Evolutionary conservation across 37 sponge, comb jelly and placozoan species (phyloP).

Genomic region (Tethya wilhelma): DNA sequence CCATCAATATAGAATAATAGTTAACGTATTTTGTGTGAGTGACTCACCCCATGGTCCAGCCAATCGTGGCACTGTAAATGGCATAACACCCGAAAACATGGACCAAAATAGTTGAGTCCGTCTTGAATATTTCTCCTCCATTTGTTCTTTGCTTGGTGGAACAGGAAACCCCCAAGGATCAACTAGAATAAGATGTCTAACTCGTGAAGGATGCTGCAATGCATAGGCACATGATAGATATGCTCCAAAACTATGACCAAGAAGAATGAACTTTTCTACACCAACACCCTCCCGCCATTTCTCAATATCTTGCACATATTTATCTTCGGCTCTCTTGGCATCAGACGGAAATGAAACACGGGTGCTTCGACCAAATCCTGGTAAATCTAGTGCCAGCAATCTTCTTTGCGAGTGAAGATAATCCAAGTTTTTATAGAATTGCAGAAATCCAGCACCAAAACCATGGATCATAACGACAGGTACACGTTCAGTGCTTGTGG

Average conservation of each 20-base stretch:
- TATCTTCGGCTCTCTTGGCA: slow-evolving; percentile 60
- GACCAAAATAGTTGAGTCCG: not conserved
- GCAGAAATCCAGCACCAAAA: slow-evolving; percentile 84
- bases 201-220: slow-evolving; percentile 70
- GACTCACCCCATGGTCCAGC: slow-evolving; percentile 86
- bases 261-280: slow-evolving; percentile 77
- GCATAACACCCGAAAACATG: slow-evolving; percentile 49
- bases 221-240: slow-evolving; percentile 84
- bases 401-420: slow-evolving; percentile 39
- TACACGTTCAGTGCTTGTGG: not conserved
- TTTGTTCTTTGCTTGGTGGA: slow-evolving; percentile 6
- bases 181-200: slow-evolving; percentile 87
- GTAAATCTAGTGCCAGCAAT: slow-evolving; percentile 85
- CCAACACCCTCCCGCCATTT: slow-evolving; percentile 79
- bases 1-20: not conserved
- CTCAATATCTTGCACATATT: slow-evolving; percentile 78
- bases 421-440: slow-evolving; percentile 86
- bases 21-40: not conserved
- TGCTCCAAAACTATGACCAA: slow-evolving; percentile 97
- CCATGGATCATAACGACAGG: slow-evolving; percentile 95
- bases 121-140: slow-evolving; percentile 13
- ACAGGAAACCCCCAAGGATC: slow-evolving; percentile 92
- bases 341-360: slow-evolving; percentile 69
- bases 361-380: slow-evolving; percentile 93
- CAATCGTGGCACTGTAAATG: slow-evolving; percentile 67